Base-by-base conservation (phyloP, 2,113 vertebrate species). In the Apodemus speciosus region DNA sequence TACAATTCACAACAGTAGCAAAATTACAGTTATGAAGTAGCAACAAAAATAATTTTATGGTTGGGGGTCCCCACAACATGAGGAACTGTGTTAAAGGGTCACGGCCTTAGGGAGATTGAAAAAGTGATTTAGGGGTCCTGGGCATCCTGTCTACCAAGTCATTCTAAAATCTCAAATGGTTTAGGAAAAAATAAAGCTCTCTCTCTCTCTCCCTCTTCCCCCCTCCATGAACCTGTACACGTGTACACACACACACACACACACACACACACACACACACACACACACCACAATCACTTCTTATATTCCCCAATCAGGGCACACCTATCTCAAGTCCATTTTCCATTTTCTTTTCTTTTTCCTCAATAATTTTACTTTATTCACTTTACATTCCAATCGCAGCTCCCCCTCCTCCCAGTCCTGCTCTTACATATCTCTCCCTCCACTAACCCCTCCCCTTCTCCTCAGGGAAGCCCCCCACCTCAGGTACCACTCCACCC, bases 131-230 rank as follows among this genome's bases (percentile, higher is more conserved):
- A n/a, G 51, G 38, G 73, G 43, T 58, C 40, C 14, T 56, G 53
- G 7, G 25, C 60, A 62, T 51, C 23, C 16, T 35, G n/a, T 38
- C 85, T 85, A 93, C 56, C 38, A 72, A 69, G n/a, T 92, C 66
- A 30, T 88, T 94, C 62, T 94, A 69, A 84, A 92, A 69, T 76
- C 60, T 86, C 77, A 72, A 38, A 66, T 76, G 46, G 10, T 40
- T 93, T 80, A 25, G 32, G 38, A 10, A 8, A 93, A 58, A 75
- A 60, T 87, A 71, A 73, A 43, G 46, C 8, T 23, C 32, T 16
- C 6, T 64, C 13, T 62, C 25, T 14, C 9, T 21, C 46, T 32
- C 32, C 9, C n/a, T n/a, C n/a, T n/a, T n/a, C n/a, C n/a, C n/a
- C n/a, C n/a, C 11, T 38, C 38, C 18, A 16, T 46, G 43, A 46